Evolutionary conservation across 2,797 vertebrate genomes (phyloP).

Genomic region (Takifugu rubripes): DNA sequence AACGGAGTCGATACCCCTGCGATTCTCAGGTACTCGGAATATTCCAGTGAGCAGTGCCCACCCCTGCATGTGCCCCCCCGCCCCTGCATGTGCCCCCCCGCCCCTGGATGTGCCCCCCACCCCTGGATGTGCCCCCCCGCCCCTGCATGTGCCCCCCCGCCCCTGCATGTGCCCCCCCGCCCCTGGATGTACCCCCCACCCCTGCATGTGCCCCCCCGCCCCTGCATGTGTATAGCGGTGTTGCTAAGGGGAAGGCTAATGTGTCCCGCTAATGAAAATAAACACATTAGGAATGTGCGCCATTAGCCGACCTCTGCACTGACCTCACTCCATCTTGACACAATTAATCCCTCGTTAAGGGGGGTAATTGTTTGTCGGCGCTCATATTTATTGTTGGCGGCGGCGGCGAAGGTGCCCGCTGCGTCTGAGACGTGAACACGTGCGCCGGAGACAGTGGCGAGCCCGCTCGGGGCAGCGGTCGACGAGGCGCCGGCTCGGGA

Average conservation of each 20-base stretch:
- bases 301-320: conserved; percentile 60
- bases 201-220: not conserved
- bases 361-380: conserved; percentile 77
- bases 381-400: conserved; percentile 77
- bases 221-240: conserved; percentile 31
- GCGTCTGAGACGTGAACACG: conserved; percentile 24
- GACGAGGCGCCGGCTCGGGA: conserved; percentile 63
- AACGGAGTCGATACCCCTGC: conserved; percentile 85
- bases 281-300: conserved; percentile 81
- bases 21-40: conserved; percentile 88
- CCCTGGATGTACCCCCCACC: no score
- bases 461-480: conserved; percentile 65
- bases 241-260: conserved; percentile 87
- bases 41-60: conserved; percentile 81
- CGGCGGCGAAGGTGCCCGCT: conserved; percentile 70
- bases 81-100: not conserved
- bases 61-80: conserved; percentile 17
- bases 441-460: conserved; percentile 20
- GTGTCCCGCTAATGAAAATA: conserved; percentile 86
- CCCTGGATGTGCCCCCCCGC: no score
- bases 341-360: conserved; percentile 81
- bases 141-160: no score
- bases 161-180: no score
- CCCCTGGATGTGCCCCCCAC: not conserved
- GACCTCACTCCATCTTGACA: conserved; percentile 79